Percentiles rank a stretch among this genome's conserved stretches.
Conservation (phyloP, 2,888 invertebrate species). For the Oscheius sp. region DNA sequence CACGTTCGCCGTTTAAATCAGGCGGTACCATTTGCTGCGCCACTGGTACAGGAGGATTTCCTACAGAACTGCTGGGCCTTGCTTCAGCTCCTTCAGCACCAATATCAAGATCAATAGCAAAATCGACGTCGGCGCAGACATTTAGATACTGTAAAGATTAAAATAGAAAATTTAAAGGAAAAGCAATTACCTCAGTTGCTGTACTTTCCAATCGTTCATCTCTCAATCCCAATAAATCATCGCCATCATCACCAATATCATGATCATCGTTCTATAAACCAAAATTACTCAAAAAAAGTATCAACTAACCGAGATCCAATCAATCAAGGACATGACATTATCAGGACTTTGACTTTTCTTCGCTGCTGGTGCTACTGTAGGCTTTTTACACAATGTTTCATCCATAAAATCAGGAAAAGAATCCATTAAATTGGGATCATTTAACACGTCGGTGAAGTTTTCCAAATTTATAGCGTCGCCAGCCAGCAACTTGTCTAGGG, state of each 20-base stretch:
- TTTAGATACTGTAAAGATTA: not conserved
- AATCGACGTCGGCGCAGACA: slow-evolving; percentile 15
- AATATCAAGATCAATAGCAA: not conserved
- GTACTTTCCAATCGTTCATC: slow-evolving; percentile 11
- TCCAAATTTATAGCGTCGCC: not conserved
- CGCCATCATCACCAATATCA: slow-evolving; percentile 10
- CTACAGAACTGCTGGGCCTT: not conserved
- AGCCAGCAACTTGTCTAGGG: slow-evolving; percentile 6
- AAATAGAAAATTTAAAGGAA: not conserved
- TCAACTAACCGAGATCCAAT: slow-evolving; percentile 1
- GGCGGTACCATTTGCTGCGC: no score
- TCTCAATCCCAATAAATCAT: slow-evolving; percentile 9
- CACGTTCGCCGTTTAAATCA: no score
- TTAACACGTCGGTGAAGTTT: slow-evolving; percentile 10
- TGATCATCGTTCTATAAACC: slow-evolving; percentile 19
- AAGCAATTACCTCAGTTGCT: not conserved
- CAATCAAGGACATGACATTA: slow-evolving; percentile 9
- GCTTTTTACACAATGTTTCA: not conserved
- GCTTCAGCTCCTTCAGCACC: not conserved
- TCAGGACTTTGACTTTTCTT: slow-evolving; percentile 1
- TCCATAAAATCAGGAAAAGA: not conserved
- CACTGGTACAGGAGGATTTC: no score
- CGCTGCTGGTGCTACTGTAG: not conserved
- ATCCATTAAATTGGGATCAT: slow-evolving; percentile 5
- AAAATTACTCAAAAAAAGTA: not conserved